Percentiles rank a stretch among this genome's conserved stretches.
These are phyloP conservation scores for Botia almorhae DNA, from an alignment of 2,797 vertebrate species.

Conservation along the genomic window DNA sequence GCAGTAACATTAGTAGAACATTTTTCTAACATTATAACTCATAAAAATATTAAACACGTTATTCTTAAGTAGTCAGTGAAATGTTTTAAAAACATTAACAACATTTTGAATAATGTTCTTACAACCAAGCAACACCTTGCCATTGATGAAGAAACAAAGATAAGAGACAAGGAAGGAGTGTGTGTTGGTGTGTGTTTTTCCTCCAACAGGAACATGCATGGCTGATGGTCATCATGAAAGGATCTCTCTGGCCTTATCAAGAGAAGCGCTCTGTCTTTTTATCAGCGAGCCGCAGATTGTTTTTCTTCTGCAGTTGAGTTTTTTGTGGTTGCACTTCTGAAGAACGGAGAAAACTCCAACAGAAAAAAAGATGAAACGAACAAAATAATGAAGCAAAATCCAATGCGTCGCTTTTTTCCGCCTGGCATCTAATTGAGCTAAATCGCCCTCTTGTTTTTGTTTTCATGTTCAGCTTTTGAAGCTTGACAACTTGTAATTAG, in stretches of 20 bases:
- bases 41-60: no score
- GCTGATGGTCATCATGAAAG: conserved; percentile 36
- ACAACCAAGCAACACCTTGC: no score
- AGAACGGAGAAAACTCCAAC: conserved; percentile 25
- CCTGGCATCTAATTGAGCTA: conserved; percentile 39
- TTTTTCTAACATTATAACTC: no score
- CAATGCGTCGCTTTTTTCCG: conserved; percentile 27
- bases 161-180: no score
- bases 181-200: neutral
- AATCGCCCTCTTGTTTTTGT: conserved; percentile 40
- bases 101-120: no score
- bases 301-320: conserved; percentile 40
- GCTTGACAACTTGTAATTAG: conserved; percentile 47
- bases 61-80: no score
- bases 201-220: conserved; percentile 24
- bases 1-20: no score
- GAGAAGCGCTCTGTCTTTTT: conserved; percentile 41
- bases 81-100: no score
- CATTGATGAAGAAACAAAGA: no score
- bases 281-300: conserved; percentile 55
- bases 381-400: conserved; percentile 10
- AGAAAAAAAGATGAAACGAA: neutral
- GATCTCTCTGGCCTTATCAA: conserved; percentile 51
- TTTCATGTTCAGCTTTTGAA: conserved; percentile 40
- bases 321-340: conserved; percentile 48